Conservation (phyloP, 2,113 vertebrate species). For the Myxocyprinus asiaticus region DNA sequence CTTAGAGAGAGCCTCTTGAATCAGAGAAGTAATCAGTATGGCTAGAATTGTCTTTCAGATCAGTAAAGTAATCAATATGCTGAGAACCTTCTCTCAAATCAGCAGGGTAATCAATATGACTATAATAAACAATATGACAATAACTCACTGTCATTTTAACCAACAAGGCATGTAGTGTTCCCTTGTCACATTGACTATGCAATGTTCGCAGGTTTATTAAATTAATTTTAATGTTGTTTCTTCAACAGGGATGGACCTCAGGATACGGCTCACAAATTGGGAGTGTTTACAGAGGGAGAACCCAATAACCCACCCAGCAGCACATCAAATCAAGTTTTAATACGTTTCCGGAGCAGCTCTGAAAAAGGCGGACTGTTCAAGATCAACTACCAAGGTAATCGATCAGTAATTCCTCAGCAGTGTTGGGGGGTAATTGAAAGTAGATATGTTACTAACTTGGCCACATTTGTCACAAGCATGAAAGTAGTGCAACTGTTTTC, state of each 20-base stretch:
- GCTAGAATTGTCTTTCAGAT: background rate
- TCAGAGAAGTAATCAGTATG: background rate
- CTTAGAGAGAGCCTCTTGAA: background rate
- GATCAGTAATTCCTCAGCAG: background rate
- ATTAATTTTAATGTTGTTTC: background rate
- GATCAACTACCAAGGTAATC: slow-evolving; percentile 85
- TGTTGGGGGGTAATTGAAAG: too few relatives aligned
- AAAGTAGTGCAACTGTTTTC: too few relatives aligned
- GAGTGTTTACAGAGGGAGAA: slow-evolving; percentile 87
- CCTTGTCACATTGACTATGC: background rate
- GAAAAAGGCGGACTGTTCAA: slow-evolving; percentile 89
- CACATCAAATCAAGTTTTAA: slow-evolving; percentile 91
- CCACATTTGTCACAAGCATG: too few relatives aligned
- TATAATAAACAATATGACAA: background rate
- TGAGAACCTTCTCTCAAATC: background rate
- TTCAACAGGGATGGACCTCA: slow-evolving; percentile 88
- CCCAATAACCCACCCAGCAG: slow-evolving; percentile 85
- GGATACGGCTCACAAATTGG: slow-evolving; percentile 87
- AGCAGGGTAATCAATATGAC: background rate
- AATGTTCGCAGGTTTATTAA: background rate
- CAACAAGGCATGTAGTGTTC: background rate
- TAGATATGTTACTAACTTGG: too few relatives aligned
- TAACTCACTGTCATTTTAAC: background rate
- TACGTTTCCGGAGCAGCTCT: slow-evolving; percentile 87
- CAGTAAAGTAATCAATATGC: background rate